phyloP scores from a whole-genome alignment of 2,113 vertebrate species.

The Spermophilus dauricus region DNA sequence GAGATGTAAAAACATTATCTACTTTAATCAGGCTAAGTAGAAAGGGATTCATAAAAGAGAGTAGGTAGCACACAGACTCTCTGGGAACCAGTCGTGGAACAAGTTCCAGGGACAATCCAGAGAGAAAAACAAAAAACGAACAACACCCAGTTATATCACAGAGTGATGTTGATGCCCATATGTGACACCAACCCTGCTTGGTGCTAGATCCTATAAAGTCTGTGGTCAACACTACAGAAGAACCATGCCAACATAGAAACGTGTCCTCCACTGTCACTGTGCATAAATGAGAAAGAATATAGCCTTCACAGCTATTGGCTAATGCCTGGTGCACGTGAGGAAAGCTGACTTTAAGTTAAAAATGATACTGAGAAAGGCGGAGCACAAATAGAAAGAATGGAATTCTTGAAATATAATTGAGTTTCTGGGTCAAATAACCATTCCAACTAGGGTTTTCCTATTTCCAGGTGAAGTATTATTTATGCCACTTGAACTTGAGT shows the following conservation, averaged over 20 bases:
- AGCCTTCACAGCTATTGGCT: background rate
- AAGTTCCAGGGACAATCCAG: background rate
- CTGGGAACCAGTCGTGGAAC: background rate
- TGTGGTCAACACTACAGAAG: background rate
- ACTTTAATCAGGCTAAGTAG: background rate
- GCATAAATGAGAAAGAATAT: background rate
- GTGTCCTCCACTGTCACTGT: no score
- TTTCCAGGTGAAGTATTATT: background rate
- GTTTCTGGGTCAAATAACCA: background rate
- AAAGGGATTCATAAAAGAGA: background rate
- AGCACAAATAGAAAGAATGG: background rate
- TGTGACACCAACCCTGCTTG: background rate
- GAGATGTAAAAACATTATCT: slow-evolving; percentile 5
- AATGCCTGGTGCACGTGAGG: background rate
- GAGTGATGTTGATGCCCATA: background rate
- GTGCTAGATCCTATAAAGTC: background rate
- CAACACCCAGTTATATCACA: background rate
- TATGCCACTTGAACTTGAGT: background rate
- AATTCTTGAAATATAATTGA: slow-evolving; percentile 13
- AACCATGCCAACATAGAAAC: background rate
- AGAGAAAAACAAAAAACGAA: background rate
- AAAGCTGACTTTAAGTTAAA: background rate
- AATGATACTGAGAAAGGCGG: background rate
- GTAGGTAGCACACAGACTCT: background rate
- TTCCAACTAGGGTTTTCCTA: background rate